Conservation (phyloP, 2,113 vertebrate species). For the Prunella fulvescens region DNA sequence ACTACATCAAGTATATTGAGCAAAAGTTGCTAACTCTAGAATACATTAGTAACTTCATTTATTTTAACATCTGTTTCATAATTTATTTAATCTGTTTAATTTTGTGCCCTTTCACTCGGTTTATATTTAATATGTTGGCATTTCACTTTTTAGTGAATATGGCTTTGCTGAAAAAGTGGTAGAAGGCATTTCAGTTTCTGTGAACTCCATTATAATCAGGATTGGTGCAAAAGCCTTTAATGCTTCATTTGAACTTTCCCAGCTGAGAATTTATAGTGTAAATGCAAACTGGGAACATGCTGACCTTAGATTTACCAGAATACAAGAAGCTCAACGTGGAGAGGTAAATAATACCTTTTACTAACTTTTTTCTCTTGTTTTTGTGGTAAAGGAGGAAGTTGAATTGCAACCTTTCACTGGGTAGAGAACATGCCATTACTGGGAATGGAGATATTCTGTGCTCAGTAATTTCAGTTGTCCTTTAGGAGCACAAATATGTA, state of each 20-base stretch:
- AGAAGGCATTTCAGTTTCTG: slow-evolving; percentile 94
- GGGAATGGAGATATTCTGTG: not conserved
- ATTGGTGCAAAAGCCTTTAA: slow-evolving; percentile 98
- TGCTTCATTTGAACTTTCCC: slow-evolving; percentile 97
- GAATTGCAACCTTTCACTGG: not conserved
- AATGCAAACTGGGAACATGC: slow-evolving; percentile 91
- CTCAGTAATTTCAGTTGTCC: not conserved
- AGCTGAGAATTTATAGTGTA: slow-evolving; percentile 95
- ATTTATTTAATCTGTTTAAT: not conserved
- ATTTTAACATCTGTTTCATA: not conserved
- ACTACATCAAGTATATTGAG: not conserved
- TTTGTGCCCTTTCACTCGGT: not conserved
- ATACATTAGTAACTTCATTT: not conserved
- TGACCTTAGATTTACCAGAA: slow-evolving; percentile 90
- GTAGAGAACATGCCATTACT: accelerated
- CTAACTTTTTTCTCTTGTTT: not conserved
- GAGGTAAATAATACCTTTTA: slow-evolving; percentile 77
- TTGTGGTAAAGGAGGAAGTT: not conserved
- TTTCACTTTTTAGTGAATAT: slow-evolving; percentile 86
- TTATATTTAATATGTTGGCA: slow-evolving; percentile 1
- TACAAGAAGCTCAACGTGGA: slow-evolving; percentile 89
- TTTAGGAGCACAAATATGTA: not conserved
- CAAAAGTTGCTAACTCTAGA: not conserved
- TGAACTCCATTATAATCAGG: slow-evolving; percentile 94
- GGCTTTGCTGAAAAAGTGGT: slow-evolving; percentile 99